Percentiles rank a stretch among this genome's conserved stretches.
Evolutionary conservation across 1,140 invertebrate species (phyloP).

Genomic region (Copidosoma floridanum): DNA sequence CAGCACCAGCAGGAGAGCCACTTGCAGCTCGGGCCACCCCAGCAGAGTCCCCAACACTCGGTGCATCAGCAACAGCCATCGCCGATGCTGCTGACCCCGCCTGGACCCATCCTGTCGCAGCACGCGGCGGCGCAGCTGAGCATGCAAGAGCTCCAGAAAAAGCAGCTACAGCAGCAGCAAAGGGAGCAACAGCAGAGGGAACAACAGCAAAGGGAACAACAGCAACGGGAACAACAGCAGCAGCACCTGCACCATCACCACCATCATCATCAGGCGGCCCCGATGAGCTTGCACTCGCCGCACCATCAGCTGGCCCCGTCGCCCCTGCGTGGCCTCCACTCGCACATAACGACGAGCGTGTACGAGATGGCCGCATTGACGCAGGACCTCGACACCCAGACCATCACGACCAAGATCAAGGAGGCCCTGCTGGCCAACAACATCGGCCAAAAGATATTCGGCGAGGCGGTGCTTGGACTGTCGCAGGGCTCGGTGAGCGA

Average conservation of each 20-base stretch:
- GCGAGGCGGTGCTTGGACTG: constrained; percentile 91
- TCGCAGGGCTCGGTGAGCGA: constrained; percentile 98
- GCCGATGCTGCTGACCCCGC: constrained; percentile 51
- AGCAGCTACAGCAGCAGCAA: constrained; percentile 64
- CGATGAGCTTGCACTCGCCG: constrained; percentile 60
- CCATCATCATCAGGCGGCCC: constrained; percentile 64
- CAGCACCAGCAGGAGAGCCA: constrained; percentile 54
- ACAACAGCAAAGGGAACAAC: constrained; percentile 71
- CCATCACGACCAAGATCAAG: constrained; percentile 95
- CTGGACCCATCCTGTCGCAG: constrained; percentile 47
- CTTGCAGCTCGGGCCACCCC: constrained; percentile 52
- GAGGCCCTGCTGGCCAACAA: constrained; percentile 95
- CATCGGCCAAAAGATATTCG: constrained; percentile 97
- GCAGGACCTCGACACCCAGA: constrained; percentile 93
- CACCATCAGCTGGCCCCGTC: constrained; percentile 64
- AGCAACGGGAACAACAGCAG: constrained; percentile 65
- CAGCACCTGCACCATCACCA: constrained; percentile 68
- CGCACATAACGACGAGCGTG: constrained; percentile 81
- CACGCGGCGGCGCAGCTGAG: constrained; percentile 46
- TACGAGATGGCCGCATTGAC: constrained; percentile 96
- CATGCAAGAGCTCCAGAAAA: constrained; percentile 70
- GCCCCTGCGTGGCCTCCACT: constrained; percentile 69
- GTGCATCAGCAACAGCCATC: constrained; percentile 43
- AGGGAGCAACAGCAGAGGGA: constrained; percentile 70
- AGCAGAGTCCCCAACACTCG: constrained; percentile 46